phyloP scores from a whole-genome alignment of 2,113 vertebrate genomes.

The Nycticebus coucang region DNA sequence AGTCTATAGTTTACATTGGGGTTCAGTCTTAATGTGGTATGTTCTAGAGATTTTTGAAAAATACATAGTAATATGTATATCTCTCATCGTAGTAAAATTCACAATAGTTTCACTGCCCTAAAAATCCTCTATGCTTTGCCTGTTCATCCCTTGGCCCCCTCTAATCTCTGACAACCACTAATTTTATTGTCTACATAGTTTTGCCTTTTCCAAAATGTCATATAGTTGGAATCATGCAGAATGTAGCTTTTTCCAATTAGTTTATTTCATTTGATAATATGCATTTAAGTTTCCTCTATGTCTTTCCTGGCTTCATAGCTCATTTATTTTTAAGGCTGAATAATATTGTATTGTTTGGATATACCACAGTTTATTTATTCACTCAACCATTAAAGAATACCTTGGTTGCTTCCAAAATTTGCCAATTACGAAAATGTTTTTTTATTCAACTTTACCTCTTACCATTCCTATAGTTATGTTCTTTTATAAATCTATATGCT shows the following conservation, averaged over 20 bases:
- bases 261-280: slow-evolving; percentile 12
- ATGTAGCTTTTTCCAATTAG: neutral
- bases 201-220: neutral
- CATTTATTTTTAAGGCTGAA: neutral
- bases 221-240: slow-evolving; percentile 32
- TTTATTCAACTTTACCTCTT: neutral
- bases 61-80: neutral
- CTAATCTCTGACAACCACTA: neutral
- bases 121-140: neutral
- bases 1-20: neutral
- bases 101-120: neutral
- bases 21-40: neutral
- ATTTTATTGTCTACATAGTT: neutral
- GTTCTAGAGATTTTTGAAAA: neutral
- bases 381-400: neutral
- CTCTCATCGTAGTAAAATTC: neutral
- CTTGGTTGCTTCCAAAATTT: slow-evolving; percentile 6
- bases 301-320: slow-evolving; percentile 18
- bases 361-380: neutral
- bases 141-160: neutral
- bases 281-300: neutral
- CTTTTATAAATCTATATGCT: neutral
- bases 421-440: neutral
- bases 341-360: neutral
- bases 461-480: neutral